Conservation (phyloP, 2,113 vertebrate genomes). For the Clarias gariepinus region DNA sequence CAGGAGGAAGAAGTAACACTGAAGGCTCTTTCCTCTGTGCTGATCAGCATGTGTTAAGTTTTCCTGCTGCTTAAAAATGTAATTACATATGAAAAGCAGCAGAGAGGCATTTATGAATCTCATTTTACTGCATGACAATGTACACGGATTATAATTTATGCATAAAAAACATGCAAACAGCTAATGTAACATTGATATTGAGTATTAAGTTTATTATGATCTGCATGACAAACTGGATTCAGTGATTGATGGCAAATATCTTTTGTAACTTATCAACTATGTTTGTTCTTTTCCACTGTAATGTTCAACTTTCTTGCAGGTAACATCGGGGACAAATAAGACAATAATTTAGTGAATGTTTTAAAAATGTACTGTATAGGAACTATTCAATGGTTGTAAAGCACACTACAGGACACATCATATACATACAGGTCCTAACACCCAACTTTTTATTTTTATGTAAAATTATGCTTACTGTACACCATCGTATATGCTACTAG, state of each 20-base stretch:
- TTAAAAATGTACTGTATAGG: neutral
- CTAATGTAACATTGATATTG: neutral
- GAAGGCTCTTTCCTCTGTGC: slow-evolving; percentile 16
- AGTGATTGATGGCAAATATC: neutral
- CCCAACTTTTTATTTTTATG: neutral
- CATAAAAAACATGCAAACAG: neutral
- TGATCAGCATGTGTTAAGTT: slow-evolving; percentile 23
- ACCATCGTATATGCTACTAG: neutral
- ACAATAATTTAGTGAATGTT: neutral
- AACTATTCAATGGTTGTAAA: neutral
- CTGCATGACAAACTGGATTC: neutral
- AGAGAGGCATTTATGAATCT: slow-evolving; percentile 15
- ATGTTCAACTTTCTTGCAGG: neutral
- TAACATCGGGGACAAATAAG: neutral
- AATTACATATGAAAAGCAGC: slow-evolving; percentile 28
- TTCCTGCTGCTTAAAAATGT: slow-evolving; percentile 26
- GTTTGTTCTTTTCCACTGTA: neutral
- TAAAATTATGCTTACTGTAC: neutral
- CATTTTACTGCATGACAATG: slow-evolving; percentile 5
- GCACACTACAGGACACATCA: neutral
- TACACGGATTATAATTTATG: neutral
- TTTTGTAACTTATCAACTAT: neutral
- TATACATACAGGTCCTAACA: neutral
- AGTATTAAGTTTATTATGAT: neutral
- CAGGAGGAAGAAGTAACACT: neutral